These are phyloP conservation scores for Merops nubicus DNA, from an alignment of 2,113 vertebrate species.

Conservation along the genomic window DNA sequence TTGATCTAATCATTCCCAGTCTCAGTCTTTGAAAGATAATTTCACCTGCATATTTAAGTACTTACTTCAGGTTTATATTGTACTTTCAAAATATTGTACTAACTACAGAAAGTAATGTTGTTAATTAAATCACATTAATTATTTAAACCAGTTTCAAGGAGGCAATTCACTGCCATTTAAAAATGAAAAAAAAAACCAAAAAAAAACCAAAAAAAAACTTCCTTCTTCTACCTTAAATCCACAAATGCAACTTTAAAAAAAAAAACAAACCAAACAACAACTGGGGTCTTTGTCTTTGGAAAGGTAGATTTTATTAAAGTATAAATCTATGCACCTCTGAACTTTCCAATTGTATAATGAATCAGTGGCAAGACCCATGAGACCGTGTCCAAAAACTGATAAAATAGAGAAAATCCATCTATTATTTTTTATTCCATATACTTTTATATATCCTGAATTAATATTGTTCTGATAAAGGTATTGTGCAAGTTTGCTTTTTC, in stretches of 20 bases:
- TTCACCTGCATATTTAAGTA: background rate
- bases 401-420: background rate
- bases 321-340: background rate
- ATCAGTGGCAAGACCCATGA: background rate
- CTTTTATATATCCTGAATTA: background rate
- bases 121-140: background rate
- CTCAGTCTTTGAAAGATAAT: background rate
- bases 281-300: background rate
- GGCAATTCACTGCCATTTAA: background rate
- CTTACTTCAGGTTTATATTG: background rate
- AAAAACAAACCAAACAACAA: background rate
- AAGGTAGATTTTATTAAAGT: background rate
- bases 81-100: background rate
- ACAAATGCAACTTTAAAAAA: background rate
- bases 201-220: accelerated
- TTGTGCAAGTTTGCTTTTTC: background rate
- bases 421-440: background rate
- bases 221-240: background rate
- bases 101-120: background rate
- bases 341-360: background rate
- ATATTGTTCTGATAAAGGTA: background rate
- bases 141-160: background rate
- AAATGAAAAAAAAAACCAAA: background rate
- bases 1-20: background rate
- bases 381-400: background rate